Evolutionary conservation across 2,797 vertebrate species (phyloP), one percentile per base, ranked within the genome.

Genomic region (Sebastes cheni): DNA sequence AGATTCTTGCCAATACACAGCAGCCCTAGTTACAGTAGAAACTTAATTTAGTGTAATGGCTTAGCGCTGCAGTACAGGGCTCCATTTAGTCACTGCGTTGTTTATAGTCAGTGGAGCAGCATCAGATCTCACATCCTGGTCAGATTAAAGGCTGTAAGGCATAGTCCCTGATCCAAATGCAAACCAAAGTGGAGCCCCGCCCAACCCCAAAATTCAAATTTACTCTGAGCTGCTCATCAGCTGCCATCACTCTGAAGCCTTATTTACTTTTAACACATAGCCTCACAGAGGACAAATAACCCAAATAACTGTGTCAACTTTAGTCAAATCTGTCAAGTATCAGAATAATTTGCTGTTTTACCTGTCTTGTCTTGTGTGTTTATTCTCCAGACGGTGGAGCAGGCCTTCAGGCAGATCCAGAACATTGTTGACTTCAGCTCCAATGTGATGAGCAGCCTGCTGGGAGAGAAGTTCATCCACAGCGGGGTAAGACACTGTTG

Each of bases 361-460:
- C 18, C 46, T 30, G 20, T 55, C 13, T 36, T 39, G 22, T 56
- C 5, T 16, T 42, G 14, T 42, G 39, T 70, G 59, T 81, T 73
- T 86, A 34, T 93, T 69, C 88, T 93, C 20, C 91, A 99, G 98
- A 97, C 96, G 12, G 94, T 96, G 6, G 97, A 98, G 86, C 97
- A 99, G 93, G 97, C 97, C 69, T 97, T 97, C 68, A 96, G 96
- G 61, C 97, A 99, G 88, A 96, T 99, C 70, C 97, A 98, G 90
- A 98, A 97, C 95, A 98, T 99, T 0, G 97, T 99, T 27, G 97
- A 99, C 93, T 99, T 98, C 14, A 97, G 97, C 91, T 98, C 97
- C 92, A 97, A 97, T 12, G 96, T 99, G 72, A 99, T 99, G 98
- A 98, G 97, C 92, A 96, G 96, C 80, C 96, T 99, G 89, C 95